Conservation (phyloP, 2,888 invertebrate species). For the Drosophila recens region DNA sequence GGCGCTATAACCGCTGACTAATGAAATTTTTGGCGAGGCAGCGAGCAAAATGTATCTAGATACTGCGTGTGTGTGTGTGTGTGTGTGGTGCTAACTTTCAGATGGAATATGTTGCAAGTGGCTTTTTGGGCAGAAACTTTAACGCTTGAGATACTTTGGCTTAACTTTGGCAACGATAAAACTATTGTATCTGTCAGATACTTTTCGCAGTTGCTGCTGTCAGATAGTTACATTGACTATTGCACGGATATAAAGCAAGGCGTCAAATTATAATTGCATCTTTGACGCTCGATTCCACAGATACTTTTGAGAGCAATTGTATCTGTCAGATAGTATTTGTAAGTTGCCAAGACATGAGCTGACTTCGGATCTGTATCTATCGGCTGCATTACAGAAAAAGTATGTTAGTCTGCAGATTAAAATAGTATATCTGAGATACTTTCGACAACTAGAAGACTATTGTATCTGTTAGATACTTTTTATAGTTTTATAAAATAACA, state of each 20-base stretch:
- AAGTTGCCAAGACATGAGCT: background rate
- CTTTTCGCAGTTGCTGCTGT: constrained; percentile 18
- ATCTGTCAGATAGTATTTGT: constrained; percentile 23
- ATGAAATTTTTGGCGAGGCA: constrained; percentile 40
- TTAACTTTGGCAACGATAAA: constrained; percentile 4
- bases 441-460: constrained; percentile 11
- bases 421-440: background rate
- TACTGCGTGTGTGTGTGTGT: constrained; percentile 1
- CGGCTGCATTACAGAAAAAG: background rate
- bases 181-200: constrained; percentile 38
- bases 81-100: background rate
- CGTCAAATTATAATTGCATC: constrained; percentile 5
- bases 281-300: background rate
- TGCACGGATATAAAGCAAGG: background rate
- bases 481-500: background rate
- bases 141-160: constrained; percentile 18
- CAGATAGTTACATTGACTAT: background rate
- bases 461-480: constrained; percentile 28
- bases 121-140: background rate
- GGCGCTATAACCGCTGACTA: constrained; percentile 49
- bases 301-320: constrained; percentile 1
- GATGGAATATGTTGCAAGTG: constrained; percentile 7
- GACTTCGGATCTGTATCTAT: background rate
- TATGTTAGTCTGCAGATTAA: background rate
- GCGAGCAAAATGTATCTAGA: constrained; percentile 21